Base-by-base conservation (phyloP, 2,113 vertebrate species). In the Lophotis ruficrista region DNA sequence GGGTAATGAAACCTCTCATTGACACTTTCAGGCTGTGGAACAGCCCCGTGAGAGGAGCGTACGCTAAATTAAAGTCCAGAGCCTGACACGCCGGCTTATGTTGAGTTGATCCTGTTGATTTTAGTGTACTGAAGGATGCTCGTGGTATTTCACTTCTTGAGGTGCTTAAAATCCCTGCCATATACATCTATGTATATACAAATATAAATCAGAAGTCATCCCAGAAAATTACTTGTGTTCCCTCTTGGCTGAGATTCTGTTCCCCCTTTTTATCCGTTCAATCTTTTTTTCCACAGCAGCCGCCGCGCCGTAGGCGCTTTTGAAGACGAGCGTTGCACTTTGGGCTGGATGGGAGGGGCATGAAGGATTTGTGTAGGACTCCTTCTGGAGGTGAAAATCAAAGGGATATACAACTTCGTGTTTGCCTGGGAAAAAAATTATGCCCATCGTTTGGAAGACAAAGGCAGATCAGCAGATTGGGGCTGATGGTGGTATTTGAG, bases 291-390 rank as follows among this genome's bases (percentile, higher is more conserved):
- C 41, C 48, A 4, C 25, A 33, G 38, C 47, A 65, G 31, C 57
- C 30, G 27, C 28, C 21, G 4, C 0, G 2, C 54, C 0, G 0
- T 21, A 31, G 66, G n/a, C 3, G 18, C 47, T 61, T 50, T 56
- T 2, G 2, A 15, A 43, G 68, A 7, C 9, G n/a, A 61, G 50
- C 2, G 0, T 43, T 56, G 60, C 9, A 4, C 37, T 47, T 57
- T 3, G 41, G 47, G 60, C 48, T 68, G 75, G 79, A 8, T 14
- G 56, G n/a, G 51, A 53, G 45, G 14, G 11, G 35, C 6, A 51
- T 5, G 41, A 72, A 47, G 50, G 56, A 27, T 14, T 23, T 30
- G 10, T 17, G n/a, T 13, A 41, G 83, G 48, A 23, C 41, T 77
- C 48, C 57, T 75, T 31, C 53, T 19, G 19, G 51, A 91, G 56